These are phyloP conservation scores for Invenusta paracnida DNA, from an alignment of 2,888 invertebrate species.

Conservation along the genomic window DNA sequence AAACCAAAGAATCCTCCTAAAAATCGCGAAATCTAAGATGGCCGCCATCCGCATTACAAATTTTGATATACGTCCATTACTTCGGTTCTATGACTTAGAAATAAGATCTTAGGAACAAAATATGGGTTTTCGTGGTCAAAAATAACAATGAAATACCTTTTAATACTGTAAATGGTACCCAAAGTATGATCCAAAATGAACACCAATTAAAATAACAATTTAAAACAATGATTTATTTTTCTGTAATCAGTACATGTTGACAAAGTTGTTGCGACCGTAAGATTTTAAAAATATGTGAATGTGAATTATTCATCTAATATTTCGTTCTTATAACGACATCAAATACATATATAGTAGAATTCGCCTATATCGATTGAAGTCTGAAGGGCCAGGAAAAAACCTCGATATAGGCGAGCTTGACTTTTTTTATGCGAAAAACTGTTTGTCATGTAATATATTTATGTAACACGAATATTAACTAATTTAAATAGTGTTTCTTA, in stretches of 20 bases:
- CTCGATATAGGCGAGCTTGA: no score
- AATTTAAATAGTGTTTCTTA: no score
- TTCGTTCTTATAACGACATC: no score
- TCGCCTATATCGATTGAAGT: no score
- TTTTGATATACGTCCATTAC: conserved; percentile 15
- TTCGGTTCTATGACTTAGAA: not conserved
- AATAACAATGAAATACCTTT: not conserved
- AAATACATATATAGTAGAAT: no score
- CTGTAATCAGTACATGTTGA: not conserved
- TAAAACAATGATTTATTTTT: conserved; percentile 18
- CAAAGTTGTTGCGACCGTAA: not conserved
- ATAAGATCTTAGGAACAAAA: not conserved
- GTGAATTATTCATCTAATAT: not conserved
- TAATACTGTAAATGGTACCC: not conserved
- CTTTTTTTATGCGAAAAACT: no score
- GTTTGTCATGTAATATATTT: no score
- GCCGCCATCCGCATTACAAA: conserved; percentile 11
- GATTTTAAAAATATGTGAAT: not conserved
- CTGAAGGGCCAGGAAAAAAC: no score
- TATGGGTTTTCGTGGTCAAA: not conserved
- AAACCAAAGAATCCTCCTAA: not conserved
- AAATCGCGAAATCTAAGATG: conserved; percentile 19
- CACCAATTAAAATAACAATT: not conserved
- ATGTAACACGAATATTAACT: no score
- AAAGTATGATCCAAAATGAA: not conserved